Evolutionary conservation across 2,113 vertebrate species (phyloP).

Genomic region (Raja brachyura): DNA sequence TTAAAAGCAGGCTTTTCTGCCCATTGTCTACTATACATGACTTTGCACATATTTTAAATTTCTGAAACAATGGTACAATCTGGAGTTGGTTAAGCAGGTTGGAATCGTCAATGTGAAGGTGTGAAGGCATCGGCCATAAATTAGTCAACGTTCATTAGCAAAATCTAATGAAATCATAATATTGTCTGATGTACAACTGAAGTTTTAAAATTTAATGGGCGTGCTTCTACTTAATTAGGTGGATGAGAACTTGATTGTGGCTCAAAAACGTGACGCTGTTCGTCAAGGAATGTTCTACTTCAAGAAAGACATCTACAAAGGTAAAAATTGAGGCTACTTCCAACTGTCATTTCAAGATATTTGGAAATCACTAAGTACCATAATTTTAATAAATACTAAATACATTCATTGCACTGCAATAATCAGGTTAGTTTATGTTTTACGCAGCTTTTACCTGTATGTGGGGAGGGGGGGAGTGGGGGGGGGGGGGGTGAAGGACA

Average conservation of each 20-base stretch:
- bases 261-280: conserved; percentile 89
- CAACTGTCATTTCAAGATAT: not conserved
- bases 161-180: not conserved
- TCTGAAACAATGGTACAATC: not conserved
- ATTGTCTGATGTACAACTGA: not conserved
- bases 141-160: not conserved
- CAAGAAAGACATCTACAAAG: conserved; percentile 92
- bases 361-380: not conserved
- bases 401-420: not conserved
- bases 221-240: conserved; percentile 61
- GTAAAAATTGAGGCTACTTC: conserved; percentile 48
- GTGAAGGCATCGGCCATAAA: not conserved
- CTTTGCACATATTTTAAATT: not conserved
- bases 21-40: not conserved
- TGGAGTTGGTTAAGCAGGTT: not conserved
- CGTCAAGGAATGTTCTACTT: conserved; percentile 88
- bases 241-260: conserved; percentile 93
- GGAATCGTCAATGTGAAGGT: no score
- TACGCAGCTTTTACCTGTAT: not conserved
- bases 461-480: no score
- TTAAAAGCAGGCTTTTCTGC: not conserved
- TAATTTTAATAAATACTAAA: not conserved
- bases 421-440: not conserved
- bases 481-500: not conserved
- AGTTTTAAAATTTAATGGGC: not conserved